Base-by-base conservation (phyloP, 2,113 vertebrate species). In the Candoia aspera region DNA sequence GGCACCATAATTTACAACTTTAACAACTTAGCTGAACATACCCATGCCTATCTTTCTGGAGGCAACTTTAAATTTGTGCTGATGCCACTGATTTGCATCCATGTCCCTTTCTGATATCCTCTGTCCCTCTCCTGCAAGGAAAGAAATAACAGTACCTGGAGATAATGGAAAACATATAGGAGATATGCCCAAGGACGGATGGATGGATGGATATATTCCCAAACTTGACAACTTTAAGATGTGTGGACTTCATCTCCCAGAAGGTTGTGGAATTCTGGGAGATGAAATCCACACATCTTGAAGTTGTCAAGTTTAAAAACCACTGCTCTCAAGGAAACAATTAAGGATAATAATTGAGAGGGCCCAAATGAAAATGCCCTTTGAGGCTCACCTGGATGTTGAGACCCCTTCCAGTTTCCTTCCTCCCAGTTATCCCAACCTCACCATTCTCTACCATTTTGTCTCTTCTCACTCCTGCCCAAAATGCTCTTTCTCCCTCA, bases 1-100 rank as follows among this genome's bases (percentile, higher is more conserved):
- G 88, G 73, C 42, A 58, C 54, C 89, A 42, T 92, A 26, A 84
- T 24, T 62, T 87, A 33, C 90, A 92, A 93, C 24, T 4, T 90
- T 92, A 87, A 88, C 29, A 85, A 23, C 42, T 88, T 88, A 89
- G 21, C 15, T 49, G 21, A 94, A 0, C 59, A 91, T 26, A 17
- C 15, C 91, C 57, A 19, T 4, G 58, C 92, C n/a, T 91, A 33
- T 85, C 42, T 68, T n/a, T 90, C 91, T 91, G 58, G 89, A 8
- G 64, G 59, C 29, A 73, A 88, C 83, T 49, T 88, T 83, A 64
- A 21, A 37, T 53, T n/a, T 54, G 29, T 42, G 33, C 17, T 0
- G 60, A 84, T 54, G 68, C 19, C 59, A 2, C n/a, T 6, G 29
- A 59, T 29, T 86, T 62, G 10, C 64, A 62, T 87, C 42, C n/a